A percentile compares a stretch with the other conserved stretches of the same genome.
phyloP scores from a whole-genome alignment of 2,113 vertebrate species.

The Choloepus hoffmanni region DNA sequence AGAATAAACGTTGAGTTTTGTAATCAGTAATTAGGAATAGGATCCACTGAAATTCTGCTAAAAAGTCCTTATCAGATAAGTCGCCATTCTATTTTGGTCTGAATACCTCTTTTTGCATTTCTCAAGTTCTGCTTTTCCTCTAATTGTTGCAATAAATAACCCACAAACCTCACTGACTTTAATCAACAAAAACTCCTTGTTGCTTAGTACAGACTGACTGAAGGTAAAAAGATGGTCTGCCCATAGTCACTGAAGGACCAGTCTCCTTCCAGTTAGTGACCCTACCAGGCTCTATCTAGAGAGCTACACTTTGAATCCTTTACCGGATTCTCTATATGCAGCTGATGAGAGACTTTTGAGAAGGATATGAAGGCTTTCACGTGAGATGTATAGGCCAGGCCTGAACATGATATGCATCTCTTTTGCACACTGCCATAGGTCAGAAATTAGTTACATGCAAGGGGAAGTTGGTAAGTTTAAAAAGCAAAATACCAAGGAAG shows the following conservation, averaged over 20 bases:
- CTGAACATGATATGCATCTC: not conserved
- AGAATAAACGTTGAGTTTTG: conserved; percentile 4
- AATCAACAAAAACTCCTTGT: not conserved
- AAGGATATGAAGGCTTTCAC: not conserved
- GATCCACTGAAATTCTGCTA: not conserved
- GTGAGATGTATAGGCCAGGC: not conserved
- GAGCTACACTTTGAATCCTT: not conserved
- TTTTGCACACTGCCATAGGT: not conserved
- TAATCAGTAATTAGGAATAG: not conserved
- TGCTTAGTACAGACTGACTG: not conserved
- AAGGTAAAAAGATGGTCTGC: not conserved
- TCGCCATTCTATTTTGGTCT: not conserved
- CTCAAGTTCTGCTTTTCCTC: not conserved
- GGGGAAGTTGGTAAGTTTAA: not conserved
- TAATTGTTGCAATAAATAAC: not conserved
- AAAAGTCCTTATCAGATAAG: not conserved
- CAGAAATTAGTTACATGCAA: not conserved
- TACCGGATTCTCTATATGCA: not conserved
- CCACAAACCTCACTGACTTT: not conserved
- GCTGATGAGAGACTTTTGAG: not conserved
- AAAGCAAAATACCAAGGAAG: not conserved
- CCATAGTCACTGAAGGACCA: not conserved
- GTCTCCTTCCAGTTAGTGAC: not conserved
- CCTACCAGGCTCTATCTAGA: not conserved
- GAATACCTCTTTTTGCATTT: not conserved